Percentiles rank a stretch among this genome's conserved stretches.
Evolutionary conservation across 2,113 vertebrate genomes (phyloP).

Genomic region (Perca fluviatilis): DNA sequence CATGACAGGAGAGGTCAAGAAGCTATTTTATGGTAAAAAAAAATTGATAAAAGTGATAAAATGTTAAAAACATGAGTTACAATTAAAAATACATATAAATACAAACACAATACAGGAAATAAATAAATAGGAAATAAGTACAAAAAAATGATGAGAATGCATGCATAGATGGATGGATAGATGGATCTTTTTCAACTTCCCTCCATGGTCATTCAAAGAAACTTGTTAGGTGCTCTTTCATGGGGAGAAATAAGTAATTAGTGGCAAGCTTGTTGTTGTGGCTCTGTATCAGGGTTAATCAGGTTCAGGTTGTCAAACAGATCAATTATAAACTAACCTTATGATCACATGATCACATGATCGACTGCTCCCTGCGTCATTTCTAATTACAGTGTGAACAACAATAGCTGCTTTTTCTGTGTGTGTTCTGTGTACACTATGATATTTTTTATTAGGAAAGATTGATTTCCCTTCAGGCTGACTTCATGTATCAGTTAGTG

Average conservation of each 20-base stretch:
- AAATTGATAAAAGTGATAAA: background rate
- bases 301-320: background rate
- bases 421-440: background rate
- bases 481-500: conserved; percentile 22
- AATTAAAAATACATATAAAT: background rate
- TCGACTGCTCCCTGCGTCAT: background rate
- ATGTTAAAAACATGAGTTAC: background rate
- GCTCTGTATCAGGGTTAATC: background rate
- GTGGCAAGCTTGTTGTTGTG: background rate
- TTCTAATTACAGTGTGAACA: background rate
- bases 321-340: background rate
- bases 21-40: background rate
- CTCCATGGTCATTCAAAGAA: background rate
- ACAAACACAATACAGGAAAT: background rate
- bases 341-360: background rate
- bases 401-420: conserved; percentile 3
- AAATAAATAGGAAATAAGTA: background rate
- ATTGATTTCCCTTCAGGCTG: conserved; percentile 22
- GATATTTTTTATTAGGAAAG: conserved; percentile 14
- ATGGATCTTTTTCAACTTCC: background rate
- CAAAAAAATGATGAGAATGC: background rate
- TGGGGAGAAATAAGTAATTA: background rate
- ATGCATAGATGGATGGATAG: background rate
- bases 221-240: background rate
- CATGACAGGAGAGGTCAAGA: background rate